Percentiles rank a stretch among this genome's conserved stretches.
Evolutionary conservation across 2,113 vertebrate species (phyloP).

Genomic region (Ptyas mucosa): DNA sequence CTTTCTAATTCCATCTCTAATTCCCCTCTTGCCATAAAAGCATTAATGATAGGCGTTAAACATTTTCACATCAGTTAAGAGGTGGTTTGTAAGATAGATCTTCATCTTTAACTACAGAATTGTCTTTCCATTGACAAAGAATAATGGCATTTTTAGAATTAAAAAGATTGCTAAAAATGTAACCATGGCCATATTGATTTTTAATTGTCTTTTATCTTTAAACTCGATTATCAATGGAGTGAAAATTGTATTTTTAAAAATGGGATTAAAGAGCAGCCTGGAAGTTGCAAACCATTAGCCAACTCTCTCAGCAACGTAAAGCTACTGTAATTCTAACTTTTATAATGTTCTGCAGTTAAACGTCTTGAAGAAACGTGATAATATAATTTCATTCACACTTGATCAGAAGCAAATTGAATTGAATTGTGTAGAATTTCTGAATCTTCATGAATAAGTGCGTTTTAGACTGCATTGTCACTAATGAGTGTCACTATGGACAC

Average conservation of each 20-base stretch:
- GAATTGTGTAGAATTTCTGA: background rate
- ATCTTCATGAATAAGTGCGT: background rate
- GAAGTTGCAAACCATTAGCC: background rate
- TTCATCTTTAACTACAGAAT: background rate
- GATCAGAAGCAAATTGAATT: background rate
- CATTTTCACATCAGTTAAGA: background rate
- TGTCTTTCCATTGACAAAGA: background rate
- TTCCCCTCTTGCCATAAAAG: background rate
- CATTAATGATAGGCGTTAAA: background rate
- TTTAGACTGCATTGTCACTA: background rate
- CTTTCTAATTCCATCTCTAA: background rate
- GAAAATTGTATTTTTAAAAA: background rate
- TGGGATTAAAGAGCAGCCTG: background rate
- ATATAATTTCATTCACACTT: background rate
- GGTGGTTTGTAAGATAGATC: background rate
- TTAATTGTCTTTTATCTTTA: background rate
- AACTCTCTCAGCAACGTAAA: background rate
- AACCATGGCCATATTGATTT: background rate
- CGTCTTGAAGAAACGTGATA: background rate
- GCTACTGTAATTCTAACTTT: background rate
- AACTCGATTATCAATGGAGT: background rate
- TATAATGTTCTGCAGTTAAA: background rate
- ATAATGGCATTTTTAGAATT: background rate
- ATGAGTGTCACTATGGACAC: background rate
- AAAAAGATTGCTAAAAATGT: background rate